Conservation (phyloP, 2,797 vertebrate species). For the Enteromius fasciolatus region DNA sequence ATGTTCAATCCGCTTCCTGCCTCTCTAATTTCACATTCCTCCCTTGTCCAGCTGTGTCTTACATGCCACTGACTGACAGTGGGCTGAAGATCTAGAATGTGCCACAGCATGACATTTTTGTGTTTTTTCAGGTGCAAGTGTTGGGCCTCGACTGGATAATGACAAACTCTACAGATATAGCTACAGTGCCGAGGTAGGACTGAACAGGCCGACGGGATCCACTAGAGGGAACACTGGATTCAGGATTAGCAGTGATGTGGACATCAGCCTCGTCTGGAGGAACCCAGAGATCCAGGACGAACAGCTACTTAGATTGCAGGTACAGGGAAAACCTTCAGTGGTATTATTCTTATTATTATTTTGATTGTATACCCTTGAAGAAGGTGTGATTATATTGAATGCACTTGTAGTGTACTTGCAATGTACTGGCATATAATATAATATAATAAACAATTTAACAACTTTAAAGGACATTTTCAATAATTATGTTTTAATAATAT, state of each 20-base stretch:
- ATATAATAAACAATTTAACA: background rate
- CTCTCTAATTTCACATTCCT: constrained; percentile 42
- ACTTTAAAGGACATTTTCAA: background rate
- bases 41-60: constrained; percentile 13
- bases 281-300: constrained; percentile 87
- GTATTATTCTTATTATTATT: background rate
- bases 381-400: background rate
- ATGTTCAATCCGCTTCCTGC: constrained; percentile 19
- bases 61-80: constrained; percentile 23
- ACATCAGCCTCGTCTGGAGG: constrained; percentile 88
- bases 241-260: constrained; percentile 83
- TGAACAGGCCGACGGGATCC: constrained; percentile 79
- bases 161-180: constrained; percentile 90
- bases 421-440: background rate
- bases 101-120: constrained; percentile 48
- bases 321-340: constrained; percentile 64
- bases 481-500: background rate
- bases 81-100: constrained; percentile 14
- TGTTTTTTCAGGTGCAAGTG: constrained; percentile 81
- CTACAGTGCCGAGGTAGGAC: constrained; percentile 86
- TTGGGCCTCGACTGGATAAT: constrained; percentile 88
- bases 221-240: constrained; percentile 81
- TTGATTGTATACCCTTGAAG: background rate
- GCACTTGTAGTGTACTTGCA: background rate
- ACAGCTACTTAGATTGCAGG: constrained; percentile 86